phyloP scores from a whole-genome alignment of 2,888 invertebrate species.

The Lepeophtheirus nordmannii region DNA sequence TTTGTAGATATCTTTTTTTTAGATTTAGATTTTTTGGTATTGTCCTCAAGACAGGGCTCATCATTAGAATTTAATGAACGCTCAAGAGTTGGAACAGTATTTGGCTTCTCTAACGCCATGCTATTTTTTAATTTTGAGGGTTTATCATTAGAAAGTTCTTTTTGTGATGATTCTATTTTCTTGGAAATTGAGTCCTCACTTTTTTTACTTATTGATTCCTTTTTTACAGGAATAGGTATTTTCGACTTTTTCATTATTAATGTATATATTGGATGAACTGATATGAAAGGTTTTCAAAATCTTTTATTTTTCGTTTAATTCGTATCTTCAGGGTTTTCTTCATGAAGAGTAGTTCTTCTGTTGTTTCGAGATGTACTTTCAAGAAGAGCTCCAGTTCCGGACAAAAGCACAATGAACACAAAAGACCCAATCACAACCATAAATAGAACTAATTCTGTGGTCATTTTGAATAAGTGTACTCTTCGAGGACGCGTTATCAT shows the following conservation, averaged over 20 bases:
- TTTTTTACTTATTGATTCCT: background rate
- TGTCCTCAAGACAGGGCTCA: too few species aligned
- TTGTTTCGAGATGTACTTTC: background rate
- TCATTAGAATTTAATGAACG: too few species aligned
- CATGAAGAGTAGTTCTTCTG: background rate
- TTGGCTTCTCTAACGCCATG: too few species aligned
- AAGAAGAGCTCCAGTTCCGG: conserved; percentile 18
- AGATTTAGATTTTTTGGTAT: too few species aligned
- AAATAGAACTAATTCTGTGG: conserved; percentile 14
- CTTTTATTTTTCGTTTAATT: background rate
- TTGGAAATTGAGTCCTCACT: background rate
- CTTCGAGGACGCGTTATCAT: background rate
- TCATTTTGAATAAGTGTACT: background rate
- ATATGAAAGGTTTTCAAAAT: background rate
- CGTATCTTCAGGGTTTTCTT: background rate
- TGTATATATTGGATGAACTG: background rate
- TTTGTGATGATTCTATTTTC: background rate
- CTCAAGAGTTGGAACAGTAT: too few species aligned
- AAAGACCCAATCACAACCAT: conserved; percentile 16
- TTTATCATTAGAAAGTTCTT: too few species aligned
- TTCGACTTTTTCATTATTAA: background rate
- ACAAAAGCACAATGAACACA: conserved; percentile 11
- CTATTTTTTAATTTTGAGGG: too few species aligned
- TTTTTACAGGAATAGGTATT: background rate
- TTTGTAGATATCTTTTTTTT: background rate